Evolutionary conservation across 2,888 invertebrate species (phyloP).

Genomic region (Eilema sororculum): DNA sequence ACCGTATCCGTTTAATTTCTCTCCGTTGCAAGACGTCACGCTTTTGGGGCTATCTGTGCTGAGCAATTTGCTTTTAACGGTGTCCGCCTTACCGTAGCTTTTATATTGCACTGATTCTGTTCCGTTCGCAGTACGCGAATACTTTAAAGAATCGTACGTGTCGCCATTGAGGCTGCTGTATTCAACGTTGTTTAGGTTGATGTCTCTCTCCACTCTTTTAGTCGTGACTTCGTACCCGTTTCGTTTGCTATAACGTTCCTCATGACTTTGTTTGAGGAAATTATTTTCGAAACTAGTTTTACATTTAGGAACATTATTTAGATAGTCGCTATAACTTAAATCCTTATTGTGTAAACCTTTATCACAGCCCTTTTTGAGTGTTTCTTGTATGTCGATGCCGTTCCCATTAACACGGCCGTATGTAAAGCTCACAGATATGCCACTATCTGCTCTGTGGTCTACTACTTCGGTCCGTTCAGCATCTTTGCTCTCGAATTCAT

Average conservation of each 20-base stretch:
- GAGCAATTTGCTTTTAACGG: slow-evolving; percentile 84
- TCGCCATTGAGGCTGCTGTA: slow-evolving; percentile 81
- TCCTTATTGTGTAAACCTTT: slow-evolving; percentile 84
- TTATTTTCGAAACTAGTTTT: slow-evolving; percentile 85
- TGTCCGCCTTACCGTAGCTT: slow-evolving; percentile 82
- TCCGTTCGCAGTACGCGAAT: slow-evolving; percentile 85
- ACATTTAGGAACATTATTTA: slow-evolving; percentile 86
- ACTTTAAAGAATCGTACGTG: slow-evolving; percentile 83
- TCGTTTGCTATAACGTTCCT: slow-evolving; percentile 82
- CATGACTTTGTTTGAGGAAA: slow-evolving; percentile 82
- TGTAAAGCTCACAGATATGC: slow-evolving; percentile 74
- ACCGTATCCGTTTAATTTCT: slow-evolving; percentile 78
- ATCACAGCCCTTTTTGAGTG: slow-evolving; percentile 85
- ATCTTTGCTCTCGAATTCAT: slow-evolving; percentile 82
- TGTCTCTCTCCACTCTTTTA: slow-evolving; percentile 80
- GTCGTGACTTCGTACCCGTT: slow-evolving; percentile 76
- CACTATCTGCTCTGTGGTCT: slow-evolving; percentile 70
- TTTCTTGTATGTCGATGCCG: slow-evolving; percentile 82
- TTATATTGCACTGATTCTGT: slow-evolving; percentile 84
- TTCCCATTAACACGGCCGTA: slow-evolving; percentile 77
- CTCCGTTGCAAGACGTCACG: slow-evolving; percentile 83
- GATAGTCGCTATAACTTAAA: slow-evolving; percentile 80
- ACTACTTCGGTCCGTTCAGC: slow-evolving; percentile 69
- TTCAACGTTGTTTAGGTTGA: slow-evolving; percentile 80
- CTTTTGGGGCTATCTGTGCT: slow-evolving; percentile 83